phyloP scores from a whole-genome alignment of 2,888 invertebrate species.

The Flexamia atlantica region DNA sequence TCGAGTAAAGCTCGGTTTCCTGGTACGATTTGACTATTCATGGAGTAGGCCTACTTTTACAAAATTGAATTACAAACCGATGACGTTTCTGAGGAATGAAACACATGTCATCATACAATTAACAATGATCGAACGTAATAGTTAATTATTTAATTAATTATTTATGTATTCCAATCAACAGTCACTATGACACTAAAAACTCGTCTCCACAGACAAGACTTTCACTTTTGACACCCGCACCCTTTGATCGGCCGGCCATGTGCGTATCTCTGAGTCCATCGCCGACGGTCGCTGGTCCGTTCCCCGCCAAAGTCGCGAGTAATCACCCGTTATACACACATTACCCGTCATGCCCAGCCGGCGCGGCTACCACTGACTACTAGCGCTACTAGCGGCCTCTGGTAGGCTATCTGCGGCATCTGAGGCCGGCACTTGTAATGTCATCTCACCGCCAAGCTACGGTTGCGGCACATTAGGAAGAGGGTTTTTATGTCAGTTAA shows the following conservation, averaged over 20 bases:
- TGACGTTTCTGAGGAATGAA: no score
- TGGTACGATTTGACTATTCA: no score
- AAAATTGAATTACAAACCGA: no score
- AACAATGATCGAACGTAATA: no score
- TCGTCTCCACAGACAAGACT: no score
- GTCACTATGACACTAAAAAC: no score
- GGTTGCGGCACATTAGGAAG: not conserved
- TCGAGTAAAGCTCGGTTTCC: no score
- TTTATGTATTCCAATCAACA: no score
- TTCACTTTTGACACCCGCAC: slow-evolving; percentile 3
- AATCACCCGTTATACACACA: slow-evolving; percentile 23
- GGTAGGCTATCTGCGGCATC: not conserved
- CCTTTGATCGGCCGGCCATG: not conserved
- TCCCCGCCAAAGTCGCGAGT: slow-evolving; percentile 19
- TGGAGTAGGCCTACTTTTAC: no score
- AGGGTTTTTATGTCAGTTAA: not conserved
- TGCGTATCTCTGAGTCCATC: slow-evolving; percentile 12
- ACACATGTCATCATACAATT: no score
- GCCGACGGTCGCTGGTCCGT: slow-evolving; percentile 5
- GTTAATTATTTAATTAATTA: no score
- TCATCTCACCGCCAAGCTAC: not conserved
- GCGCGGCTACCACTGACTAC: not conserved
- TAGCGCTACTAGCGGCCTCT: not conserved
- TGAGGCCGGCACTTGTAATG: not conserved
- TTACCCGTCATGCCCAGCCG: slow-evolving; percentile 7